Percentiles rank a stretch among this genome's conserved stretches.
Evolutionary conservation across 2,888 invertebrate species (phyloP).

Genomic region (Dicranocentrus wangi): DNA sequence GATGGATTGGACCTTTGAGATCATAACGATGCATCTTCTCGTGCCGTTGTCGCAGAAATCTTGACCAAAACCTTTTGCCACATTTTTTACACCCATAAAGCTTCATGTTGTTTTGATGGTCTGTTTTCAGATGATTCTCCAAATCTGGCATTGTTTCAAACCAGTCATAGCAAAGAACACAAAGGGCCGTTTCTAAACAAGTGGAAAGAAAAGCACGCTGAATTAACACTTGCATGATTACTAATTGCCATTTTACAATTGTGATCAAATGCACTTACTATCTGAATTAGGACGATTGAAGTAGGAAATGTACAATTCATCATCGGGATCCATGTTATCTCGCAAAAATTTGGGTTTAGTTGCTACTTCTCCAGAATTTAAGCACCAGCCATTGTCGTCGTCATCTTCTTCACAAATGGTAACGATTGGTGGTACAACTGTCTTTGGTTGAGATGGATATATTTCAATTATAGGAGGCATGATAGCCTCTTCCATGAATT

Average conservation of each 20-base stretch:
- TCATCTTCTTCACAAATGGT: slow-evolving; percentile 31
- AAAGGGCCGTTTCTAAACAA: slow-evolving; percentile 68
- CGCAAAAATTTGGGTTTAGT: slow-evolving; percentile 13
- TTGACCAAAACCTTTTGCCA: slow-evolving; percentile 67
- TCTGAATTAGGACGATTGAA: slow-evolving; percentile 54
- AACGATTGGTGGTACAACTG: slow-evolving; percentile 1
- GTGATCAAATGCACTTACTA: slow-evolving; percentile 36
- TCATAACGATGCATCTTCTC: slow-evolving; percentile 71
- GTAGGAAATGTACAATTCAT: slow-evolving; percentile 68
- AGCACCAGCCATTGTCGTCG: no score
- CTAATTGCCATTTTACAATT: no score
- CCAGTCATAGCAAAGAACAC: slow-evolving; percentile 71
- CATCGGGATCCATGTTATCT: slow-evolving; percentile 67
- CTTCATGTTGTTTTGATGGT: slow-evolving; percentile 59
- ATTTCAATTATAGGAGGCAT: slow-evolving; percentile 39
- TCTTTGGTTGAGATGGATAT: neutral
- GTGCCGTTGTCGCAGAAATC: slow-evolving; percentile 69
- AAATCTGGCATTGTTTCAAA: slow-evolving; percentile 59
- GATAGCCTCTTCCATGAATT: slow-evolving; percentile 40
- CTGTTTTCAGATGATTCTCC: slow-evolving; percentile 61
- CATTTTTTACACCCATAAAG: slow-evolving; percentile 70
- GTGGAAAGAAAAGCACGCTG: no score
- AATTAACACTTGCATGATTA: no score
- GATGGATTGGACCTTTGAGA: slow-evolving; percentile 60
- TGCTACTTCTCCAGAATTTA: neutral